Percentiles rank a stretch among this genome's conserved stretches.
Conservation (phyloP, 2,113 vertebrate genomes). For the Carollia perspicillata region DNA sequence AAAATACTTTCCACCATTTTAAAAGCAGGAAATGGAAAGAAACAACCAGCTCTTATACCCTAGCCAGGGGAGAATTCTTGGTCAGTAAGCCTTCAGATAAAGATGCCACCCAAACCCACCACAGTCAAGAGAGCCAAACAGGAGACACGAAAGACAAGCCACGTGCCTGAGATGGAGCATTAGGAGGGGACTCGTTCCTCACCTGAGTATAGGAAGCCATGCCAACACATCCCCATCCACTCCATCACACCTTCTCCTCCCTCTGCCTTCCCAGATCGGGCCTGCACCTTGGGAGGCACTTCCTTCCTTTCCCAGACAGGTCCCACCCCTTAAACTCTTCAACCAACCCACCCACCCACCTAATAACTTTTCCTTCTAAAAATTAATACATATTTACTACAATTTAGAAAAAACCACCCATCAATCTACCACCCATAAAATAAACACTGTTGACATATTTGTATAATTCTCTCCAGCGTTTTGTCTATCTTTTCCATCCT, state of each 20-base stretch:
- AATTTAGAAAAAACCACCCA: neutral
- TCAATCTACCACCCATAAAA: neutral
- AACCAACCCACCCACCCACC: neutral
- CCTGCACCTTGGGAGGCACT: neutral
- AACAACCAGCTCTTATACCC: neutral
- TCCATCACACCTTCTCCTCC: neutral
- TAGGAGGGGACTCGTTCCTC: neutral
- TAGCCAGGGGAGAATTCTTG: neutral
- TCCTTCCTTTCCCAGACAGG: neutral
- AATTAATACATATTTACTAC: neutral
- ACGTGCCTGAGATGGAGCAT: accelerated
- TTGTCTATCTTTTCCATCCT: neutral
- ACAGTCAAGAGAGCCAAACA: neutral
- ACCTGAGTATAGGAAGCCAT: no score
- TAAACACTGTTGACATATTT: neutral
- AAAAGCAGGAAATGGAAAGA: neutral
- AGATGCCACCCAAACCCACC: neutral
- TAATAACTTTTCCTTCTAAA: neutral
- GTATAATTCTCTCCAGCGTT: neutral
- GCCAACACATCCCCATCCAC: neutral
- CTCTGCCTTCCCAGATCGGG: neutral
- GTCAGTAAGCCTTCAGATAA: neutral
- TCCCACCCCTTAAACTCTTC: neutral
- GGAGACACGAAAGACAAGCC: neutral
- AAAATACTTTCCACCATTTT: neutral